phyloP scores from a whole-genome alignment of 2,113 vertebrate genomes.

The Cephalopholis sonnerati region DNA sequence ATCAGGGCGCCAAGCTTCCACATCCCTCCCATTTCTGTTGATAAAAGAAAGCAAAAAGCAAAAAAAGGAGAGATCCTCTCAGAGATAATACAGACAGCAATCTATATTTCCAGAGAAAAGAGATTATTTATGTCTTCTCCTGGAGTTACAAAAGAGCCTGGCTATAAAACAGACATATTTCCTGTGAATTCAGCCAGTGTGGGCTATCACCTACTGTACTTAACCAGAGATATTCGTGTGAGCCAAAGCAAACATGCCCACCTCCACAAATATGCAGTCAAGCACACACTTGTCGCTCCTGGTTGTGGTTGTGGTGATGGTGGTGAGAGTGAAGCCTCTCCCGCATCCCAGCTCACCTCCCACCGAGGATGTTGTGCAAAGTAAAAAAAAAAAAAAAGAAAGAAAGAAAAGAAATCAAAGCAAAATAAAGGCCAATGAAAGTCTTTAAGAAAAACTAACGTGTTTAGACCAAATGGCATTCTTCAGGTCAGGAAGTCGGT shows the following conservation, averaged over 20 bases:
- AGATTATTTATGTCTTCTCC: conserved; percentile 4
- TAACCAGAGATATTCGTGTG: conserved; percentile 40
- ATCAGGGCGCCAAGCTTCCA: conserved; percentile 43
- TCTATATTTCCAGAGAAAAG: background rate
- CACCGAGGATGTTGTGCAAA: conserved; percentile 58
- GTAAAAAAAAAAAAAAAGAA: background rate
- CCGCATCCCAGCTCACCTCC: conserved; percentile 61
- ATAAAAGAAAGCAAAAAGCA: background rate
- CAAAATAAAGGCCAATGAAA: background rate
- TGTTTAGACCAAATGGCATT: conserved; percentile 58
- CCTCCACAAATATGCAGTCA: conserved; percentile 81
- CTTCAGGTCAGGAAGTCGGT: conserved; percentile 44
- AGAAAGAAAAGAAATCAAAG: conserved; percentile 22
- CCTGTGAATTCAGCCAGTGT: conserved; percentile 10
- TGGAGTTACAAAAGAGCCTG: conserved; percentile 2
- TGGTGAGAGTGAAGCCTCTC: conserved; percentile 57
- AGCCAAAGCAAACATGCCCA: conserved; percentile 72
- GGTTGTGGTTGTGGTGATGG: conserved; percentile 46
- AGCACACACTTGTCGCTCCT: conserved; percentile 74
- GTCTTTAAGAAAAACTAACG: background rate
- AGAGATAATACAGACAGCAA: background rate
- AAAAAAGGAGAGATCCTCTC: background rate
- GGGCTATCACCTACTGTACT: conserved; percentile 28
- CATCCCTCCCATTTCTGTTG: conserved; percentile 16
- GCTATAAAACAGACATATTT: background rate